Evolutionary conservation across 35 echinoderm and acorn worm species (phyloP).

Genomic region (Ptychodera flava): DNA sequence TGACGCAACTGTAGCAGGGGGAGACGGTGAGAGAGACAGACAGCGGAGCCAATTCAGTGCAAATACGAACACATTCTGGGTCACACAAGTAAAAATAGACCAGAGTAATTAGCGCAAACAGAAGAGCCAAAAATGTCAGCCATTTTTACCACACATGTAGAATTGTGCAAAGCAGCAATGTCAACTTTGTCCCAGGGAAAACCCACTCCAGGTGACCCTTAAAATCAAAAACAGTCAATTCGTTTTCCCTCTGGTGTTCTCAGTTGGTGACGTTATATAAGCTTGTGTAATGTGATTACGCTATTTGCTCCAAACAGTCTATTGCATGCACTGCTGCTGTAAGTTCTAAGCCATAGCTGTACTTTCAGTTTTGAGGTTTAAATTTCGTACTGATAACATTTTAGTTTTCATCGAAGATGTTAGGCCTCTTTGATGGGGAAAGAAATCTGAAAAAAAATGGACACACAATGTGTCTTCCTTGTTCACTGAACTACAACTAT

Average conservation of each 20-base stretch:
- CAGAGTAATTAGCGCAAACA: background rate
- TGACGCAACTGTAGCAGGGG: background rate
- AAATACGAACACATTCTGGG: background rate
- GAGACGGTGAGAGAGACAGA: background rate
- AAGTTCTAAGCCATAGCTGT: too few species aligned
- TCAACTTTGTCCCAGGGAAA: background rate
- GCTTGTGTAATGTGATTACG: too few species aligned
- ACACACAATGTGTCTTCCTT: too few species aligned
- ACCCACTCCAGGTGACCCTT: background rate
- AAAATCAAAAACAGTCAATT: background rate
- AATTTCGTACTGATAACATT: too few species aligned
- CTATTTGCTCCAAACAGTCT: too few species aligned
- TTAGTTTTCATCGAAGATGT: too few species aligned
- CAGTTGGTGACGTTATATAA: too few species aligned
- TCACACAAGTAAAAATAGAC: background rate
- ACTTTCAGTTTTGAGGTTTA: too few species aligned
- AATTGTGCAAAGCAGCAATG: background rate
- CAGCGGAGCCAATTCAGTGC: background rate
- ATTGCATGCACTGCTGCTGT: too few species aligned
- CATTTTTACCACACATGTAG: slow-evolving; percentile 1
- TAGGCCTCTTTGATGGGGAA: too few species aligned
- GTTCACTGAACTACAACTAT: too few species aligned
- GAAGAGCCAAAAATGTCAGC: background rate
- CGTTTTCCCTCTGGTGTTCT: background rate
- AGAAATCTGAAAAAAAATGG: too few species aligned